phyloP scores from a whole-genome alignment of 2,797 vertebrate genomes.

The Sebastes steindachneri region DNA sequence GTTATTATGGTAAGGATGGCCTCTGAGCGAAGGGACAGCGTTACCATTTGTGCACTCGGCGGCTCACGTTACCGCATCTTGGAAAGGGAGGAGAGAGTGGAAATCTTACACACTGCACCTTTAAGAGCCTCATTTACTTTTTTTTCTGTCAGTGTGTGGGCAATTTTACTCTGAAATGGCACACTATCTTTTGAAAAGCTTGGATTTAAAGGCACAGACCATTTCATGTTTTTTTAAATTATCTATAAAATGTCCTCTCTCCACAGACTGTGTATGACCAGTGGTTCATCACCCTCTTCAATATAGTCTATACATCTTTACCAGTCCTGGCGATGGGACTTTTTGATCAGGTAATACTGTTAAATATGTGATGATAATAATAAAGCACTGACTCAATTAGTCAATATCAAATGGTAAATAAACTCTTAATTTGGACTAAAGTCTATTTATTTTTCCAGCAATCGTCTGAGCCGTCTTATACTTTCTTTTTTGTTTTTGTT shows the following conservation, averaged over 20 bases:
- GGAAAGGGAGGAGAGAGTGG: no score
- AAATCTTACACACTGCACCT: no score
- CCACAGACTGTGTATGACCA: constrained; percentile 89
- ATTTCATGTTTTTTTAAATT: background rate
- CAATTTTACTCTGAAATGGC: background rate
- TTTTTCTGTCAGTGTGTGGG: background rate
- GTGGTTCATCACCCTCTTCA: constrained; percentile 91
- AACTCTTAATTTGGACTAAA: background rate
- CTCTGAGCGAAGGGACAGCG: no score
- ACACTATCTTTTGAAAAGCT: background rate
- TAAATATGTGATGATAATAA: background rate
- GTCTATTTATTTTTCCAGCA: constrained; percentile 16
- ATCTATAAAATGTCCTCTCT: constrained; percentile 2
- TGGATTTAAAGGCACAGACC: background rate
- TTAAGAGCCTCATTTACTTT: background rate
- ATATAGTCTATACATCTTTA: constrained; percentile 89
- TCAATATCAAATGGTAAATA: background rate
- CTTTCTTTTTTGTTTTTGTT: constrained; percentile 44
- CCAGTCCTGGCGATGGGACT: constrained; percentile 89
- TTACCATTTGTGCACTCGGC: no score
- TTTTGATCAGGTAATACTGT: constrained; percentile 87
- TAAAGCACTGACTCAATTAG: background rate
- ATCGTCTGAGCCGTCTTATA: constrained; percentile 1
- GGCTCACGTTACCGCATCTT: no score
- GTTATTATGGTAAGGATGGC: no score